Base-by-base conservation (phyloP, 1,140 invertebrate genomes). In the Saccostrea glomerata region DNA sequence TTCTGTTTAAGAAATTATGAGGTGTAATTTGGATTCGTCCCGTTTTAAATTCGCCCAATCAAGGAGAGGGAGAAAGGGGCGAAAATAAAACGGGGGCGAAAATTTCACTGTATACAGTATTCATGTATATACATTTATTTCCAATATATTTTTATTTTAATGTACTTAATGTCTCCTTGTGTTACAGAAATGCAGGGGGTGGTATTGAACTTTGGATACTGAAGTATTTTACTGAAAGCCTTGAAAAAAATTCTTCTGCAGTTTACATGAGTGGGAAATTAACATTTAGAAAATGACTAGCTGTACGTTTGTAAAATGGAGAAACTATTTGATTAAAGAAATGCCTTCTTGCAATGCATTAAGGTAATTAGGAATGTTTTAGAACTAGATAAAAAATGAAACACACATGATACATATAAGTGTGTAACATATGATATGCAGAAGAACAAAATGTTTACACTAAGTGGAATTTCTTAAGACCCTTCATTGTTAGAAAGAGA, bases 171-270 rank as follows among this genome's bases (percentile, higher is more conserved):
- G 15, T 20, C 20, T 60, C n/a, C 58, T 3, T 63, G 58, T 63
- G 17, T 15, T 6, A 63, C 17, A 63, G 58, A 63, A 63, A 17
- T 20, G 17, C 5, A 20, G 58, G 58, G 58, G 3, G 7, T 20
- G 6, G 58, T 2, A 20, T 63, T 17, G 1, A 60, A 0, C 25
- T 30, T 77, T 77, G 15, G 70, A 17, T 36, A 36, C 70, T 77
- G 25, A 30, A 25, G 70, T 13, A 77, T 77, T 77, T 36, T 77
- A 2, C 25, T 30, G 13, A 36, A 77, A 77, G 70, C 30, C 30
- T 77, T 30, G 25, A 77, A 77, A 77, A 77, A 77, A 77, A 77
- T 25, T 36, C 15, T 30, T 77, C 36, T 77, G 13, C 70, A 77
- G 11, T 77, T 77, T 25, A 36, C 23, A 77, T 11, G 36, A 36